Evolutionary conservation across 2,113 vertebrate genomes (phyloP).

Genomic region (Drymodes brunneopygia): DNA sequence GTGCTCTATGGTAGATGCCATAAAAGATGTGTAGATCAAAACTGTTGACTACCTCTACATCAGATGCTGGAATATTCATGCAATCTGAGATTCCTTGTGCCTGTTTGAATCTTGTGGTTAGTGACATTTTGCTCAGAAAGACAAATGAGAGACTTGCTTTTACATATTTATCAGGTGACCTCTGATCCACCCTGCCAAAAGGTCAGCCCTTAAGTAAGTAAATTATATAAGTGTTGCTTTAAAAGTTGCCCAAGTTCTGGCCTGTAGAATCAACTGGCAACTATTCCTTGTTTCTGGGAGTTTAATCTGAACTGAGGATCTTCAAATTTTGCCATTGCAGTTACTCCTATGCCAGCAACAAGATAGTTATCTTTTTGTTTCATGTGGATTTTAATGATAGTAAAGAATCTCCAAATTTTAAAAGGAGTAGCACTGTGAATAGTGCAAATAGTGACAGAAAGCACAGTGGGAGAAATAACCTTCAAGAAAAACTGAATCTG

Average conservation of each 20-base stretch:
- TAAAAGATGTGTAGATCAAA: neutral
- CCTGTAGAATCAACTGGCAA: neutral
- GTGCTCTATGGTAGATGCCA: neutral
- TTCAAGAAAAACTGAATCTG: neutral
- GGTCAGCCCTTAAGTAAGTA: neutral
- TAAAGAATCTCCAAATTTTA: neutral
- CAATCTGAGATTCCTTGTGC: neutral
- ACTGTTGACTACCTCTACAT: neutral
- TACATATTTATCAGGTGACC: neutral
- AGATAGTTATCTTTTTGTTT: neutral
- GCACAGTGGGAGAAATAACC: rapidly evolving
- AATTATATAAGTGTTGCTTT: neutral
- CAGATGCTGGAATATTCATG: neutral
- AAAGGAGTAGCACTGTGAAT: neutral
- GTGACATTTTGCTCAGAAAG: neutral
- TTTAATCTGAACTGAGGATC: neutral
- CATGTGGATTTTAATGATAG: neutral
- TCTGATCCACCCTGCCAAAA: neutral
- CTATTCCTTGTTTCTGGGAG: neutral
- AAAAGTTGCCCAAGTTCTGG: neutral
- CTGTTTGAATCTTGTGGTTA: neutral
- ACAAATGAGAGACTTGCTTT: neutral
- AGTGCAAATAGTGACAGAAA: neutral
- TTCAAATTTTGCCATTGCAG: neutral
- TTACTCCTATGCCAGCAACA: neutral